Base-by-base conservation (phyloP, 2,113 vertebrate species). In the Chitala chitala region DNA sequence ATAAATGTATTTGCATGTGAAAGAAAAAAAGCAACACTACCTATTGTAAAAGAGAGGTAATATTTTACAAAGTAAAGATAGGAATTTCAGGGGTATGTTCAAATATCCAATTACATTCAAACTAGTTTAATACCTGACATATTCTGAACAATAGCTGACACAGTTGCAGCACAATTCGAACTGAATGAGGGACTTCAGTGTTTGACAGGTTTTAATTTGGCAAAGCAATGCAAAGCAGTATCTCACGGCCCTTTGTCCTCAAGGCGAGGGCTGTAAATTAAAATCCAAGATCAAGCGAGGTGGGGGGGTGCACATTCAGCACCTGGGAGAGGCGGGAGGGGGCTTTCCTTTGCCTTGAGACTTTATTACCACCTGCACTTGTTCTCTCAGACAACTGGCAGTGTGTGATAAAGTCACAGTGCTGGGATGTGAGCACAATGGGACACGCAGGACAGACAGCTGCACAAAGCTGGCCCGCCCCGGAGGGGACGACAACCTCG, bases 341-440 rank as follows among this genome's bases (percentile, higher is more conserved):
- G 65, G 80, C 73, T 69, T 65, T 83, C 48, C 82, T 2, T 71
- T 80, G 58, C 51, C 71, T 79, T 71, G 54, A 61, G 36, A 78
- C 50, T 84, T 83, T 86, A 76, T 85, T 76, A 77, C 82, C 81
- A 81, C 73, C 74, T 79, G 55, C 71, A 78, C 82, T 79, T 73
- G 79, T 81, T 82, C 72, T 77, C 79, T 6, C 61, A 48, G 0
- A 69, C 66, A 86, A 69, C 78, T 85, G 85, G 85, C 61, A 78
- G 82, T 75, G 78, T 83, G 79, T 5, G 82, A 87, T 85, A 84
- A 86, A 79, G 89, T 81, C 77, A 83, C 84, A 88, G 82, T 82
- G 78, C 77, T 83, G 33, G 76, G 78, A 78, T 74, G 65, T 68
- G 69, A 84, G 44, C 77, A 84, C 77, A 86, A 82, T 84, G 80